Base-by-base conservation (phyloP, 2,888 invertebrate genomes). In the Formica aserva region DNA sequence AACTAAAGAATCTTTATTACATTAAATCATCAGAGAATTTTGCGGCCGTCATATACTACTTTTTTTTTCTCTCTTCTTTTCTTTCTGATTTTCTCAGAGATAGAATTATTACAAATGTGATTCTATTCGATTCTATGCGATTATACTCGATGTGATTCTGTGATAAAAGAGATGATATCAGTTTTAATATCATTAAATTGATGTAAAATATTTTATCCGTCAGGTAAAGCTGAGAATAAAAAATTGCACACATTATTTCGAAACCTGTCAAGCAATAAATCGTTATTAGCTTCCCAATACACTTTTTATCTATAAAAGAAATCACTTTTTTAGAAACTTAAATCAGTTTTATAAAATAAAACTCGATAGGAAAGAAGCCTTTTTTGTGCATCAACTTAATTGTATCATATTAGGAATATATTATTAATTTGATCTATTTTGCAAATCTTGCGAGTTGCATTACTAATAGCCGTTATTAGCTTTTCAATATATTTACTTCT, bases 1-100 rank as follows among this genome's bases (percentile, higher is more conserved):
- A 76, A 57, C 60, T 32, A 71, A 69, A 71, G 29, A 41, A 78
- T 71, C 29, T 41, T 57, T 78, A 71, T 57, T 22, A 13, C 22
- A 45, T 71, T 78, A 71, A 45, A 41, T 29, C 26, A 9, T 29
- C 5, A 6, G 11, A 35, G 13, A 57, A 71, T 78, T 41, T 57
- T 45, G 55, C 41, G 41, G 11, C n/a, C 13, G 3, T 29, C 2
- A 4, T 41, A 22, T 32, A 57, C 5, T 5, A 66, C 1, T 1
- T 13, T 35, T 15, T 13, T 45, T 45, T 15, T 8, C 41, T 45
- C 13, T 52, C 8, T 2, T n/a, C n/a, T 52, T 52, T n/a, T 6
- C 18, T 6, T 6, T 52, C 52, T 8, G n/a, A n/a, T n/a, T 52
- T 52, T 52, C 8, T 52, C 3, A 52, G 8, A 52, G 52, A 52